These are phyloP conservation scores for Sphyrna mokarran DNA, from an alignment of 2,113 vertebrate species.

Conservation along the genomic window DNA sequence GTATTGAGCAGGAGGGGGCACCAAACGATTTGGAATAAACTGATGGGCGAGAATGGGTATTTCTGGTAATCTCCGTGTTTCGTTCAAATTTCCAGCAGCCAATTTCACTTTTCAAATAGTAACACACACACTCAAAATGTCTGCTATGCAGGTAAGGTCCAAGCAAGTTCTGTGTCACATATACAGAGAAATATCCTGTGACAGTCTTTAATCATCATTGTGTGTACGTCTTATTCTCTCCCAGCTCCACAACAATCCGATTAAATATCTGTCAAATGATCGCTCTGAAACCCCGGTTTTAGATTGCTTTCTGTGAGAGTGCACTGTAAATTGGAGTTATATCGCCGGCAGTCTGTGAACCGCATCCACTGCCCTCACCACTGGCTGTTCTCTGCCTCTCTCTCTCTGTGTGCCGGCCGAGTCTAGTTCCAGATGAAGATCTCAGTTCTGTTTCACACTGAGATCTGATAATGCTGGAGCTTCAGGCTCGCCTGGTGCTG, in stretches of 20 bases:
- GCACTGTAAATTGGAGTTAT: not conserved
- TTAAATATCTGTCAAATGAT: not conserved
- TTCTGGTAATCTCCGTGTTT: not conserved
- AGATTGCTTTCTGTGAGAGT: not conserved
- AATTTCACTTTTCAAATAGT: not conserved
- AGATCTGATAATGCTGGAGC: not conserved
- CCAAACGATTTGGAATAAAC: not conserved
- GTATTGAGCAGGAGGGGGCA: not conserved
- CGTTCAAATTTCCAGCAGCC: not conserved
- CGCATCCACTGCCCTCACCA: not conserved
- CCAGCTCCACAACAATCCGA: not conserved
- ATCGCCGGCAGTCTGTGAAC: not conserved
- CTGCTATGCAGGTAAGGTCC: not conserved
- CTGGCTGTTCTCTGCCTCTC: not conserved
- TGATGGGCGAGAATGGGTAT: not conserved
- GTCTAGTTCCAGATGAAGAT: no score
- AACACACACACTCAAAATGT: not conserved
- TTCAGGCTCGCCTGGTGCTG: conserved; percentile 1
- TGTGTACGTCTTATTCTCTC: not conserved
- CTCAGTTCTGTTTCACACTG: not conserved
- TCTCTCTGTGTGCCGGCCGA: not conserved
- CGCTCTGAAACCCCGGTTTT: not conserved
- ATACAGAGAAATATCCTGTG: not conserved
- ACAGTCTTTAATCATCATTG: not conserved
- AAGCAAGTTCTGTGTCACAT: not conserved